These are phyloP conservation scores for Brienomyrus longianalis DNA, from an alignment of 2,113 vertebrate genomes.

Conservation along the genomic window DNA sequence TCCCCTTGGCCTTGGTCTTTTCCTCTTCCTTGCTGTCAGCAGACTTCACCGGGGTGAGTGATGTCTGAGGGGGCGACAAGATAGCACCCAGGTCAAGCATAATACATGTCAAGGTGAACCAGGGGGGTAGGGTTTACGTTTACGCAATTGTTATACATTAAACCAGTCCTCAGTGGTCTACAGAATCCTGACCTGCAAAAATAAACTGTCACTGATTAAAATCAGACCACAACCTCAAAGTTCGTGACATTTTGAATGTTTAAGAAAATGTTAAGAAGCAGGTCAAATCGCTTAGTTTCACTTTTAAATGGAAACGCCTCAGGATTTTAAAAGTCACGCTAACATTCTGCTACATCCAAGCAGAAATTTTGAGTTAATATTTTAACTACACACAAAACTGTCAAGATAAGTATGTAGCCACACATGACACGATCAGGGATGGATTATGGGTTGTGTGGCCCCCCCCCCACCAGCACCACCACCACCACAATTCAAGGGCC, in stretches of 20 bases:
- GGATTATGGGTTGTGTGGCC: too few relatives aligned
- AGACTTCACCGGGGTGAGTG: conserved; percentile 84
- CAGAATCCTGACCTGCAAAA: neutral
- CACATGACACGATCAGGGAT: neutral
- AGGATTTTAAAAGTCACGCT: neutral
- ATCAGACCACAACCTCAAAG: neutral
- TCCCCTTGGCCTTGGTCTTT: conserved; percentile 83
- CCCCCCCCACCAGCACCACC: too few relatives aligned
- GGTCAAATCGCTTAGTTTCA: neutral
- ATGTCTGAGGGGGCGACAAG: conserved; percentile 57
- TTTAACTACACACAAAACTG: neutral
- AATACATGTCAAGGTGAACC: neutral
- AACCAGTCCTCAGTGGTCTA: neutral
- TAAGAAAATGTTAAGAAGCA: neutral
- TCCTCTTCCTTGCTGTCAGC: conserved; percentile 85
- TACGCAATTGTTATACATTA: neutral
- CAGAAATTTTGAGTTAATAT: neutral
- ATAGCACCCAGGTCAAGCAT: neutral
- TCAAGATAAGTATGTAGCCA: neutral
- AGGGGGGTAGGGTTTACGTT: neutral
- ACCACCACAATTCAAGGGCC: too few relatives aligned
- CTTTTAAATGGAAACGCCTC: neutral
- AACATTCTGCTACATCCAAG: neutral
- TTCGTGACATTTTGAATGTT: neutral
- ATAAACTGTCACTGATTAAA: neutral